phyloP scores from a whole-genome alignment of 2,113 vertebrate species.

The Colossoma macropomum region DNA sequence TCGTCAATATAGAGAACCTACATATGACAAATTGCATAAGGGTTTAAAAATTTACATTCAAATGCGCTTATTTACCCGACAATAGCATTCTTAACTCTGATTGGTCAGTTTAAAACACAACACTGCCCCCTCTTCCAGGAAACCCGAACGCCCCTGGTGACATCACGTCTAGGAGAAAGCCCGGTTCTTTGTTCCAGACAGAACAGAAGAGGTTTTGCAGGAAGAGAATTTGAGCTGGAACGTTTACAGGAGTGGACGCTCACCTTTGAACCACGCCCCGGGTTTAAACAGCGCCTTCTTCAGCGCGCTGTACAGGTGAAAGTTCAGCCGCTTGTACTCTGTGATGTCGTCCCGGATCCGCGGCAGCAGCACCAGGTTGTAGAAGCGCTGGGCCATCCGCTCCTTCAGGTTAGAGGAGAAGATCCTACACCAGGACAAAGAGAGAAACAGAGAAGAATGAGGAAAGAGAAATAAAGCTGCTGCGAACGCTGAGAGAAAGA shows the following conservation, averaged over 20 bases:
- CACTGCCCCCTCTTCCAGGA: no score
- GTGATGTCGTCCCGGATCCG: conserved; percentile 91
- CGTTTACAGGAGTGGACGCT: conserved; percentile 24
- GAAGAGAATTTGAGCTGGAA: not conserved
- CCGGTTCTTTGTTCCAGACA: not conserved
- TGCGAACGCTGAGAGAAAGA: not conserved
- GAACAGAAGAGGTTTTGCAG: not conserved
- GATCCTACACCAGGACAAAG: conserved; percentile 78
- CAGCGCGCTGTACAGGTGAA: conserved; percentile 93
- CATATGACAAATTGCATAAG: no score
- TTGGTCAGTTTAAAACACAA: not conserved
- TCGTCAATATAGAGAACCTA: no score
- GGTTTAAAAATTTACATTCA: no score
- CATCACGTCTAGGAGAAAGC: no score
- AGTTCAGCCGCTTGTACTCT: conserved; percentile 95
- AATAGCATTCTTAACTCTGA: not conserved
- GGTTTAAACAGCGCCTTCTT: conserved; percentile 98
- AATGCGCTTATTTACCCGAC: not conserved
- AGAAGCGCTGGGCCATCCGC: conserved; percentile 96
- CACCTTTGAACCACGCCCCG: conserved; percentile 98
- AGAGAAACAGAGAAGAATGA: not conserved
- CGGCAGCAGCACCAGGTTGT: conserved; percentile 92
- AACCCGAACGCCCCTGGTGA: no score
- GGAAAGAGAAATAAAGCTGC: not conserved
- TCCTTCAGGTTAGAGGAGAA: conserved; percentile 97